Conservation (phyloP, 2,888 invertebrate species). For the Tenthredo livida region DNA sequence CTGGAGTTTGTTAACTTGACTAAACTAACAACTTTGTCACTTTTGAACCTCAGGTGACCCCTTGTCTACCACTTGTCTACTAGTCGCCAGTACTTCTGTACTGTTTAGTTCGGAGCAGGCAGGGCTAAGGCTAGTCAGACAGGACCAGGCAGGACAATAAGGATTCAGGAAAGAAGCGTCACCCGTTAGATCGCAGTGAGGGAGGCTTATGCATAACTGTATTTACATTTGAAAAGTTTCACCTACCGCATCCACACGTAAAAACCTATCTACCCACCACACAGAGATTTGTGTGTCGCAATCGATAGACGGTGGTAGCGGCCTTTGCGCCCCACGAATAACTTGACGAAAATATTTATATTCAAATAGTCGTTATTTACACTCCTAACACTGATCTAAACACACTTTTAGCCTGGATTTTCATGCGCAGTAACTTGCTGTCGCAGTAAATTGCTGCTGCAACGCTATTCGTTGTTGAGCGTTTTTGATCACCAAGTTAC, state of each 20-base stretch:
- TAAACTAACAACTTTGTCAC: slow-evolving; percentile 75
- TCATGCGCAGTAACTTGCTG: too few relatives aligned
- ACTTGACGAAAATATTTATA: slow-evolving; percentile 43
- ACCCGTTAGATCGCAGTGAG: slow-evolving; percentile 73
- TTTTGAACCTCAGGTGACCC: slow-evolving; percentile 78
- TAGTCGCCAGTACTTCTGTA: slow-evolving; percentile 77
- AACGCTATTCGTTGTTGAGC: too few relatives aligned
- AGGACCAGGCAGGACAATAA: slow-evolving; percentile 71
- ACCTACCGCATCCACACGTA: slow-evolving; percentile 65
- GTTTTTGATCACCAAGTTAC: too few relatives aligned
- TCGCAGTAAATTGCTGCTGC: too few relatives aligned
- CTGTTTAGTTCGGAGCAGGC: slow-evolving; percentile 78
- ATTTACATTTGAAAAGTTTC: slow-evolving; percentile 62
- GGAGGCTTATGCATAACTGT: slow-evolving; percentile 70
- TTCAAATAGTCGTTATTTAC: slow-evolving; percentile 49
- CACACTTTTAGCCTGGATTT: too few relatives aligned
- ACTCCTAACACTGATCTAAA: background rate
- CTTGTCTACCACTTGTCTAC: slow-evolving; percentile 76
- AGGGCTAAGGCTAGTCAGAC: slow-evolving; percentile 76
- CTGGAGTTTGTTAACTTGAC: slow-evolving; percentile 39
- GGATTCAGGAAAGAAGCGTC: slow-evolving; percentile 74
- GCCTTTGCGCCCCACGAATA: slow-evolving; percentile 1
- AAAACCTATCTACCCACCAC: background rate
- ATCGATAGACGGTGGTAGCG: slow-evolving; percentile 27
- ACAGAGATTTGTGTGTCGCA: slow-evolving; percentile 22